Evolutionary conservation across 2,797 vertebrate genomes (phyloP), one percentile per base, ranked within the genome.

Genomic region (Sebastolobus alascanus): DNA sequence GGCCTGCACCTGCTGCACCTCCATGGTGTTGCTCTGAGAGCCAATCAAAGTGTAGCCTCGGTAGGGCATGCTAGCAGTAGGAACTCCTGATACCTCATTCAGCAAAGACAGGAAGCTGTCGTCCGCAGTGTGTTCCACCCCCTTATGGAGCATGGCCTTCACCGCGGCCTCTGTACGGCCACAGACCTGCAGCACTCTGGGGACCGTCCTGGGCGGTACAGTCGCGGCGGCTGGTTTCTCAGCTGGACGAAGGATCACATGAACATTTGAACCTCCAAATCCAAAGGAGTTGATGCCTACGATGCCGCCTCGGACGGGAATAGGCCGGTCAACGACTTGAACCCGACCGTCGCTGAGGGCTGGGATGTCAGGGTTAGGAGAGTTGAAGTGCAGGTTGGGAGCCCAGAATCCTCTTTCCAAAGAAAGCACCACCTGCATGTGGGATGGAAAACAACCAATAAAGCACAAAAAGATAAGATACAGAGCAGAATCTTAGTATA

Each of bases 191-290:
- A 99, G 94, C 70, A 97, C 78, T 56, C 94, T 94, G 65, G 97
- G 96, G 16, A 92, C 0, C 0, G 65, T 55, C 56, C 58, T 10
- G 35, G 80, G 13, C 43, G 71, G 0, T 4, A 56, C 1, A 2
- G 13, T 12, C 0, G 22, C 12, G 0, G 25, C 56, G 0, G 77
- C 25, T 1, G 18, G 0, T 68, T 76, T 89, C 37, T 84, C 10
- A 10, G 96, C 91, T 11, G 98, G 98, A 40, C 90, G 96, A 79
- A 99, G 93, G 83, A 99, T 96, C 66, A 99, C 82, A 1, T 99
- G 98, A 71, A 97, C 98, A 4, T 99, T 99, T 82, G 98, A 96
- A 61, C 99, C 99, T 3, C 99, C 99, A 0, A 99, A 99, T 56
- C 99, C 99, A 59, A 99, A 99, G 1, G 98, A 99, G 92, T 98